Base-by-base conservation (phyloP, 2,797 vertebrate genomes). In the Brachyalestes nurse region DNA sequence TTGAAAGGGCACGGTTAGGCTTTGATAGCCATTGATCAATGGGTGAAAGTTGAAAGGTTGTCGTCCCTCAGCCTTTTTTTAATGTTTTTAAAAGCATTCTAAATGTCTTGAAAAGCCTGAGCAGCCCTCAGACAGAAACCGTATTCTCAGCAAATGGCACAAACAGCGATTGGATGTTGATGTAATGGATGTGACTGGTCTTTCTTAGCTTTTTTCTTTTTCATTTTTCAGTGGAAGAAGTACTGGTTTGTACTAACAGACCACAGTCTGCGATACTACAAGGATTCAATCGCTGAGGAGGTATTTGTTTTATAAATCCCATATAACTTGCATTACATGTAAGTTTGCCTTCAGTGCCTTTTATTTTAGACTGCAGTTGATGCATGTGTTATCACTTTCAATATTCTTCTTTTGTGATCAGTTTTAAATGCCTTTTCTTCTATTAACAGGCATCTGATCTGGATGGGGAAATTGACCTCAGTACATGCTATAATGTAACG, bases 231-330 rank as follows among this genome's bases (percentile, higher is more conserved):
- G 95, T 96, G 95, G 94, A 95, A 95, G 89, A 96, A 96, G 82
- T 96, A 89, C 89, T 96, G 95, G 95, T 96, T 96, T 86, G 95
- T 96, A 77, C 81, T 96, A 88, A 96, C 95, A 0, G 95, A 95
- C 86, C 95, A 95, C 90, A 95, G 94, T 83, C 91, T 96, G 49
- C 90, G 94, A 85, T 96, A 94, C 88, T 96, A 96, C 85, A 95
- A 95, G 88, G 95, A 96, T 80, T 95, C 95, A 0, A 95, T 95
- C 16, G 95, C 95, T 72, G 95, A 96, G 77, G 95, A 96, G 93
- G 95, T 95, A 80, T 76, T 72, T 17, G 53, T 64, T 51, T 34
- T 34, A 34, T n/a, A n/a, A n/a, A n/a, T 2, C 34, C 34, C 34
- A 4, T 75, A 17, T 1, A 62, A 2, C 47, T 34, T 38, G 21